A percentile compares a stretch with the other conserved stretches of the same genome.
These are phyloP conservation scores for Epizoanthus ramosus DNA, from an alignment of 92 coral and sea anemone genomes.

Conservation along the genomic window DNA sequence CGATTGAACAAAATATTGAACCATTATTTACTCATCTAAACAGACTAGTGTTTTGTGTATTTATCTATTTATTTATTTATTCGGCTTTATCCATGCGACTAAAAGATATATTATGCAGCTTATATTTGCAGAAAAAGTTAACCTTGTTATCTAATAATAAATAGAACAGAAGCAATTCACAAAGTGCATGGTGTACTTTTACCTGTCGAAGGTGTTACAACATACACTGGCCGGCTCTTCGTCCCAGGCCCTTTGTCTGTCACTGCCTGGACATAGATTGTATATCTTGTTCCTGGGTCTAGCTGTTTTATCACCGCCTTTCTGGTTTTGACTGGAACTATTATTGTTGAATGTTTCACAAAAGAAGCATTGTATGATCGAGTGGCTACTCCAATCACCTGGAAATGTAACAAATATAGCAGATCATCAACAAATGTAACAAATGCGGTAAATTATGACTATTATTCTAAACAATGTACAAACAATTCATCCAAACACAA, in stretches of 20 bases:
- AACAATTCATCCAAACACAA: too few relatives aligned
- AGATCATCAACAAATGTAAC: too few relatives aligned
- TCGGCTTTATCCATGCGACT: too few relatives aligned
- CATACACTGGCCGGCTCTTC: background rate
- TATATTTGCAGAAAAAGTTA: too few relatives aligned
- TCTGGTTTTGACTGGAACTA: background rate
- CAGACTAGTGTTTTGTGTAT: too few relatives aligned
- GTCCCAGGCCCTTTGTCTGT: constrained; percentile 59
- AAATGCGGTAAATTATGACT: too few relatives aligned
- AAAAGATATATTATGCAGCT: too few relatives aligned
- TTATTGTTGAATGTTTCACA: background rate
- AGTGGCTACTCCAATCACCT: background rate
- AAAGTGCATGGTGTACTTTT: background rate
- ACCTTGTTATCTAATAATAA: too few relatives aligned
- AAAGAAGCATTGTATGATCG: constrained; percentile 61
- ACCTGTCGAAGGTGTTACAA: constrained; percentile 67
- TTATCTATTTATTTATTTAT: too few relatives aligned
- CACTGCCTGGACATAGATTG: constrained; percentile 59
- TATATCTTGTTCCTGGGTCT: constrained; percentile 71
- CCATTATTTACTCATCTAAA: too few relatives aligned
- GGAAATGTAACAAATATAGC: background rate
- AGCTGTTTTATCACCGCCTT: constrained; percentile 1
- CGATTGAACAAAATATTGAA: too few relatives aligned
- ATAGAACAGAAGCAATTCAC: background rate
- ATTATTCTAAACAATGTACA: too few relatives aligned